Evolutionary conservation across 2,113 vertebrate genomes (phyloP).

Genomic region (Fregetta grallaria): DNA sequence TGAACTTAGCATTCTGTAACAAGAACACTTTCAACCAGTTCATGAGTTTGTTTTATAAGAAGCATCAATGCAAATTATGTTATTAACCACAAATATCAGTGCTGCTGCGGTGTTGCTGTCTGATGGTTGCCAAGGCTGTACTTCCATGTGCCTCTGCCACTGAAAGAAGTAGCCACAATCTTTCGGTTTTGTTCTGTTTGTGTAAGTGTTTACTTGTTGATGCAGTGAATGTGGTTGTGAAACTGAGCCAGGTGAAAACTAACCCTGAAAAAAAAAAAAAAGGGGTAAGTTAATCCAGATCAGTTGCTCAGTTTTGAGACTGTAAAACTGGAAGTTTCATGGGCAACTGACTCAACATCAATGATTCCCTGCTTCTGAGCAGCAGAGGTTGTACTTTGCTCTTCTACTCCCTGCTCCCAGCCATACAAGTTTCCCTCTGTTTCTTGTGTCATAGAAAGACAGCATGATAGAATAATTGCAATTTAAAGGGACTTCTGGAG

Average conservation of each 20-base stretch:
- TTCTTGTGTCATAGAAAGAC: not conserved
- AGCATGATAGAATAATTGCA: not conserved
- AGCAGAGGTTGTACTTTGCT: not conserved
- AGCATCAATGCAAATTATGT: not conserved
- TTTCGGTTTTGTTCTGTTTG: not conserved
- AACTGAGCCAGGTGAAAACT: not conserved
- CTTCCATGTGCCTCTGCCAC: not conserved
- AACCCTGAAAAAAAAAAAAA: not conserved
- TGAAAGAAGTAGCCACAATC: not conserved
- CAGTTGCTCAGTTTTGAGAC: not conserved
- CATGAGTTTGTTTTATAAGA: not conserved
- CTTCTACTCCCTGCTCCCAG: not conserved
- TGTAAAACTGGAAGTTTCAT: not conserved
- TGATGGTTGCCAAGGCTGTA: not conserved
- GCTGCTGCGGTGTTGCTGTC: not conserved
- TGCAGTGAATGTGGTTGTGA: not conserved
- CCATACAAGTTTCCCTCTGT: not conserved
- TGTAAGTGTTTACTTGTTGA: not conserved
- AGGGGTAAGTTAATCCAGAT: not conserved
- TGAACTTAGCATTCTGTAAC: not conserved
- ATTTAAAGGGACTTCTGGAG: not conserved
- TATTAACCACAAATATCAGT: not conserved
- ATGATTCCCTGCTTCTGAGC: not conserved
- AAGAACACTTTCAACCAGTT: not conserved
- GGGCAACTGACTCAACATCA: not conserved